Conservation (phyloP, 2,113 vertebrate species). For the Silurus meridionalis region DNA sequence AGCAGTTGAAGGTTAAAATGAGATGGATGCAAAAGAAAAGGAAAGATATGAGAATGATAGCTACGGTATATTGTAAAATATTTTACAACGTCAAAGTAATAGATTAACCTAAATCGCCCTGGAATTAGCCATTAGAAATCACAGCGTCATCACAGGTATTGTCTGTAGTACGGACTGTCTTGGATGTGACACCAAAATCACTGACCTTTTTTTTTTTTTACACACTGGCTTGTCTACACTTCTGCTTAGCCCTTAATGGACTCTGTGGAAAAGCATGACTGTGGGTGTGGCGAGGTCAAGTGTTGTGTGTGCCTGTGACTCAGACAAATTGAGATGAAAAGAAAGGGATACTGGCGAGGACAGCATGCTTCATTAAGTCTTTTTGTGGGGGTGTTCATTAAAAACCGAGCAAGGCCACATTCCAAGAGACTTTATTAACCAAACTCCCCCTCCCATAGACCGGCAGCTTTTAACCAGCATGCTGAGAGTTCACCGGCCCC, state of each 20-base stretch:
- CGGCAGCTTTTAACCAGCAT: slow-evolving; percentile 69
- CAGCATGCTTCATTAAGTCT: slow-evolving; percentile 74
- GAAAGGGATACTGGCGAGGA: slow-evolving; percentile 63
- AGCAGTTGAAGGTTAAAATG: background rate
- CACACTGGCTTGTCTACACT: background rate
- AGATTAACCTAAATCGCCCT: background rate
- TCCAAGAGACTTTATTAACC: slow-evolving; percentile 75
- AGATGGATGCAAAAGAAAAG: background rate
- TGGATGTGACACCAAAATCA: background rate
- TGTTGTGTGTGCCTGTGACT: slow-evolving; percentile 19
- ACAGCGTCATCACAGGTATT: background rate
- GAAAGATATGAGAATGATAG: background rate
- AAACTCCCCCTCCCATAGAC: slow-evolving; percentile 54
- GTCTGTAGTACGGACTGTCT: background rate
- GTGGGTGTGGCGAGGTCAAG: slow-evolving; percentile 33
- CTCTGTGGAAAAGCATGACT: slow-evolving; percentile 3
- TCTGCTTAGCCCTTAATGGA: slow-evolving; percentile 8
- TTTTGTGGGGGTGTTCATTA: slow-evolving; percentile 75
- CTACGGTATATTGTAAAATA: background rate
- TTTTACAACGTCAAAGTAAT: background rate
- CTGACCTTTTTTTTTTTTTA: background rate
- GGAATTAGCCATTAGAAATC: background rate
- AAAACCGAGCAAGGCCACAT: slow-evolving; percentile 74
- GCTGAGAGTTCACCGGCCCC: slow-evolving; percentile 57
- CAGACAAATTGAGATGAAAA: background rate